Evolutionary conservation across 2,888 invertebrate species (phyloP), one percentile per base, ranked within the genome.

Genomic region (Danaus chrysippus): DNA sequence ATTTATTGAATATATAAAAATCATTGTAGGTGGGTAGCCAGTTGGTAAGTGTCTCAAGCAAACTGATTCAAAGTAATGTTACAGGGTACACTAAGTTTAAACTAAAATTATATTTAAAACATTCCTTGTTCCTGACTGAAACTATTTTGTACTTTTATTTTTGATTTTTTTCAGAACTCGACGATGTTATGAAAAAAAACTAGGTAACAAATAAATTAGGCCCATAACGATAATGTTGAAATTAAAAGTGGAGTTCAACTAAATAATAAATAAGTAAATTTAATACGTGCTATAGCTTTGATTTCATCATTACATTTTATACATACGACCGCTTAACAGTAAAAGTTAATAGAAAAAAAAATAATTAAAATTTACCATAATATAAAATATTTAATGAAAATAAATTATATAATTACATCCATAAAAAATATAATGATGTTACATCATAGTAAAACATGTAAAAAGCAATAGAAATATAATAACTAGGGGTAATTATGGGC

Each of bases 111-210:
- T 68, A 66, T 58, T 54, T 63, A 64, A 64, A 64, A 65, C 67
- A 68, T 55, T 59, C 71, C 76, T 76, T 78, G 76, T 82, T 83
- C 79, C 75, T 54, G 70, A 72, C 64, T 69, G 69, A 71, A 65
- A 73, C 76, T 76, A 76, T 76, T 85, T 87, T 87, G 88, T 86
- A 88, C 89, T 88, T 83, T 80, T 76, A 81, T 82, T 81, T 76
- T 76, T 6, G 10, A 17, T 8, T 46, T 2, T 46, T 2, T 13
- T 46, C 62, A 67, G 68, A 69, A 71, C 67, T 70, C 67, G 66
- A 72, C 59, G 62, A 63, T 53, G 59, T 61, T 41, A 62, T 34
- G 23, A 34, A 34, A 34, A 23, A 44, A 58, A 58, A 49, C 34
- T 49, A 58, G 17, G 49, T 49, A 58, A 46, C 46, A 41, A 58